Evolutionary conservation across 2,888 invertebrate genomes (phyloP).

Genomic region (Sphecodes monilicornis): DNA sequence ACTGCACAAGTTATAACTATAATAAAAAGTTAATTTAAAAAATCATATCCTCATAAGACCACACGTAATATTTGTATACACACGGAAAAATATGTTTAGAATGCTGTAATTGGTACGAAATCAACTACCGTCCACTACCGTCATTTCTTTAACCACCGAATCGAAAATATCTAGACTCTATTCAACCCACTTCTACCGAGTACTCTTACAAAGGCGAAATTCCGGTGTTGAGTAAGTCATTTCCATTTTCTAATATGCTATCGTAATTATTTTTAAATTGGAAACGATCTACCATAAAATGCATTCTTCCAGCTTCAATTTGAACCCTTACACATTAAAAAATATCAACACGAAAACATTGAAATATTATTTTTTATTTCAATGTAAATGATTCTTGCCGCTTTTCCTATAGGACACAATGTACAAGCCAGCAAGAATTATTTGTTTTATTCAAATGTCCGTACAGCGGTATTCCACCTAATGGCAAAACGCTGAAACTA

Average conservation of each 20-base stretch:
- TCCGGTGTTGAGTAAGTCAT: neutral
- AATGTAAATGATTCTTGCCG: neutral
- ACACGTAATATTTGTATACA: conserved; percentile 26
- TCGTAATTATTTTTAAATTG: neutral
- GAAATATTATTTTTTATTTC: neutral
- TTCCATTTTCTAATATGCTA: neutral
- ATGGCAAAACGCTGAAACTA: too few relatives aligned
- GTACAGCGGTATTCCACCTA: too few relatives aligned
- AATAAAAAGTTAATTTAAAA: conserved; percentile 15
- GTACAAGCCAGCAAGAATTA: neutral
- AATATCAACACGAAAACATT: neutral
- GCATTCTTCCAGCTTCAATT: neutral
- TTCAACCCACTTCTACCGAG: neutral
- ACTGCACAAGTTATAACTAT: conserved; percentile 1
- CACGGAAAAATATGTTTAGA: conserved; percentile 44
- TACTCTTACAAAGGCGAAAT: neutral
- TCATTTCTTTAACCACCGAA: conserved; percentile 60
- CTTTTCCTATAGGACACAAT: neutral
- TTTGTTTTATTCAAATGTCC: neutral
- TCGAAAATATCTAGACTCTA: conserved; percentile 45
- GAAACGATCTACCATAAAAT: neutral
- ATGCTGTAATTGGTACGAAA: conserved; percentile 44
- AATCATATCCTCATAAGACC: conserved; percentile 23
- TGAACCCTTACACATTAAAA: neutral
- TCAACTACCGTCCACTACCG: conserved; percentile 48